Evolutionary conservation across 2,797 vertebrate species (phyloP), one percentile per base, ranked within the genome.

Genomic region (Serranus cabrilla): DNA sequence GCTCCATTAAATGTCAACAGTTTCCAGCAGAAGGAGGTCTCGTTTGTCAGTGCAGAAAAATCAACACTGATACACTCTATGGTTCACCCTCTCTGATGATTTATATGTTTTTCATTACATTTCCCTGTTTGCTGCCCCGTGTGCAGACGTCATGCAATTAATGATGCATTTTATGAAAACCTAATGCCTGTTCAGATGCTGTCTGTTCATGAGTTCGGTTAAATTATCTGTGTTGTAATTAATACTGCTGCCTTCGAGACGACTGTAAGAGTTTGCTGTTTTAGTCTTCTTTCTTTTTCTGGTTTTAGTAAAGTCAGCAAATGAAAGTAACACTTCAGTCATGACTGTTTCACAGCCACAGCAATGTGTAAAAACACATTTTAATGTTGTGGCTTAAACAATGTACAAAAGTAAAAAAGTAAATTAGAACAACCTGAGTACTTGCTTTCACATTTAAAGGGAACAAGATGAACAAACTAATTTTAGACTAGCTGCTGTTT

Each of bases 181-280:
- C 0, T 27, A 45, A 50, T 57, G 39, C 13, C 17, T 43, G 43
- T 75, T 71, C 17, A 59, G 59, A 61, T 61, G 11, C 43, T 47
- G 57, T 76, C 58, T 68, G 18, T 50, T 59, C 21, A 45, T 39
- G 18, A 51, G 25, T 62, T 7, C 68, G 18, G 62, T 81, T 64
- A 27, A 50, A 51, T 55, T n/a, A 68, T 63, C 37, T 13, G 37
- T 34, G 21, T 72, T 54, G 17, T 49, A 49, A 56, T 67, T 37
- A 49, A 49, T 56, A 18, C 12, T 51, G 25, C 37, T 57, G 58
- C 43, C n/a, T 14, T 43, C 17, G 18, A 39, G 25, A 51, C 11
- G 17, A 50, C 50, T 27, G 21, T 45, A 16, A 39, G 45, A 27
- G 25, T 39, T 31, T 52, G 60, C 39, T 20, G 6, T 31, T 7